These are phyloP conservation scores for Linurgus olivaceus DNA, from an alignment of 2,797 vertebrate genomes.

Conservation along the genomic window DNA sequence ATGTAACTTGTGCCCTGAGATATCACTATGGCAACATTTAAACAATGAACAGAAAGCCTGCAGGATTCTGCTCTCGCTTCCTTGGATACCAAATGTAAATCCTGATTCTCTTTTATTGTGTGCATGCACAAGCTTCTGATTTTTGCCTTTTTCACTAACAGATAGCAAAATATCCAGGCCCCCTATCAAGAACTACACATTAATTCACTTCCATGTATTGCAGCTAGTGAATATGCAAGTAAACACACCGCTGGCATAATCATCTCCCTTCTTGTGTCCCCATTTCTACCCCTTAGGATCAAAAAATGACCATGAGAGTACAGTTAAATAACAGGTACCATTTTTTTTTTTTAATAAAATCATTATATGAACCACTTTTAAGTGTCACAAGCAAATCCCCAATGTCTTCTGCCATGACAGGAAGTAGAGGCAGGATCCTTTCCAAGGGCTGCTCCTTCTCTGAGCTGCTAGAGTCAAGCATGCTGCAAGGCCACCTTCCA, in stretches of 20 bases:
- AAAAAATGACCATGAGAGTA: neutral
- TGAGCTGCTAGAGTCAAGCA: neutral
- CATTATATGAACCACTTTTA: neutral
- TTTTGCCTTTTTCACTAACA: neutral
- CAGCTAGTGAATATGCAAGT: neutral
- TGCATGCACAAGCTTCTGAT: neutral
- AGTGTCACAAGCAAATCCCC: neutral
- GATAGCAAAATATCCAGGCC: neutral
- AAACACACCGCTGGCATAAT: neutral
- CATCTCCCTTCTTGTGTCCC: neutral
- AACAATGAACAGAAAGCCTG: conserved; percentile 77
- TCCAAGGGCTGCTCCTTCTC: neutral
- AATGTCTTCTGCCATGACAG: neutral
- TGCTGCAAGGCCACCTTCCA: neutral
- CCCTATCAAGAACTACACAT: neutral
- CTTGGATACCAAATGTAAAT: conserved; percentile 67
- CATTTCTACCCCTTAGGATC: neutral
- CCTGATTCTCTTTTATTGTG: neutral
- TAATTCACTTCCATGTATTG: neutral
- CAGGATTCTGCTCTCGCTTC: conserved; percentile 61
- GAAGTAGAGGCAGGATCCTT: neutral
- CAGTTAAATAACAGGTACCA: neutral
- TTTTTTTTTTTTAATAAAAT: neutral
- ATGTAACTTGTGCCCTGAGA: conserved; percentile 68
- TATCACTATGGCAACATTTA: conserved; percentile 78